Percentiles rank a stretch among this genome's conserved stretches.
Conservation (phyloP, 1,140 invertebrate genomes). For the Tribolium castaneum region DNA sequence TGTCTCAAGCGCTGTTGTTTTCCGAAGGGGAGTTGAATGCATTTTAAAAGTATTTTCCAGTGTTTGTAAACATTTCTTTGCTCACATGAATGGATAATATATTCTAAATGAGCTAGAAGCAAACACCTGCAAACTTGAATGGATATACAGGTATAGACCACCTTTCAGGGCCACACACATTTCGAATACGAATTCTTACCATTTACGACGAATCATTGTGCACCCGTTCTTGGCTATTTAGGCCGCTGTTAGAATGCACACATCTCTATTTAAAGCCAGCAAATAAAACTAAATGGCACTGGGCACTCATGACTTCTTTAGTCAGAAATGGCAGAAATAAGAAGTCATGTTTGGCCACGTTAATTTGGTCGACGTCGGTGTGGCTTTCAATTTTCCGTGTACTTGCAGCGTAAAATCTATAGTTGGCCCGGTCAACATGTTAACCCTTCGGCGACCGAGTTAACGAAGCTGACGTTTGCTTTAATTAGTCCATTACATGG, state of each 20-base stretch:
- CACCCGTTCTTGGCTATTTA: neutral
- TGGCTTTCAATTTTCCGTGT: neutral
- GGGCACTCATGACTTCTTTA: neutral
- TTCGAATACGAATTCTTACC: neutral
- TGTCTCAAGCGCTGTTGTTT: neutral
- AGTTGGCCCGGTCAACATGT: constrained; percentile 25
- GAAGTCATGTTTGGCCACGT: no score
- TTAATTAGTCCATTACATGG: constrained; percentile 55
- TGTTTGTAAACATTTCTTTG: constrained; percentile 26
- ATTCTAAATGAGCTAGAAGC: constrained; percentile 19
- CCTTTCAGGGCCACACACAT: constrained; percentile 28
- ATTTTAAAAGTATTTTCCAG: constrained; percentile 16
- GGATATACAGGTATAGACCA: constrained; percentile 22
- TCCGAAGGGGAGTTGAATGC: neutral
- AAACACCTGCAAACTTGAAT: constrained; percentile 29
- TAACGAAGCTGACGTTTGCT: constrained; percentile 55
- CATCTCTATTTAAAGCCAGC: neutral
- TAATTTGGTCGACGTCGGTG: no score
- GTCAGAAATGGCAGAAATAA: neutral
- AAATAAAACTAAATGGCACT: neutral
- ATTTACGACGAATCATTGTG: constrained; percentile 21
- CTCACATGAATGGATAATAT: constrained; percentile 17
- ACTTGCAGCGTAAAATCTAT: constrained; percentile 13
- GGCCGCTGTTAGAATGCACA: neutral
- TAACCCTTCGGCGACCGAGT: constrained; percentile 48